Conservation (phyloP, 2,888 invertebrate species). For the Drosophila limbata region DNA sequence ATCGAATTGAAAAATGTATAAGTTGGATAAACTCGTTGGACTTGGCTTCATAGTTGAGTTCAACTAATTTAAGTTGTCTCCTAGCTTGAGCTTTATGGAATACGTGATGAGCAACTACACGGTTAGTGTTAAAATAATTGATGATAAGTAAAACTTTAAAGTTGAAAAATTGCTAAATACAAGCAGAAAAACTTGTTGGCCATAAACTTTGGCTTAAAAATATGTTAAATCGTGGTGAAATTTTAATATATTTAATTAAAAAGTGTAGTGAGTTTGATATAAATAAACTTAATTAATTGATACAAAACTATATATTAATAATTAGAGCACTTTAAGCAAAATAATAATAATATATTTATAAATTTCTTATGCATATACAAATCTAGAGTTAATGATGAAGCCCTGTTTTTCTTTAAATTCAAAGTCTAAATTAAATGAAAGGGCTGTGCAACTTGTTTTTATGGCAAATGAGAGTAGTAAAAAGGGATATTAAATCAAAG, state of each 20-base stretch:
- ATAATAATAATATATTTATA: too few species aligned
- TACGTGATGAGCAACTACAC: conserved; percentile 9
- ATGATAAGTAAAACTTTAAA: background rate
- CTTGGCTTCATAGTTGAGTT: background rate
- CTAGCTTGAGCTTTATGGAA: background rate
- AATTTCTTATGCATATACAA: too few species aligned
- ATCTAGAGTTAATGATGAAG: too few species aligned
- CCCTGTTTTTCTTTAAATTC: background rate
- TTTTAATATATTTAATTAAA: too few species aligned
- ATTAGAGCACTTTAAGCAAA: too few species aligned
- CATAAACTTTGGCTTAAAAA: too few species aligned
- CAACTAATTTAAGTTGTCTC: background rate
- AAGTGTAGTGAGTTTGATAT: too few species aligned
- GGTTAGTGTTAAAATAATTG: background rate
- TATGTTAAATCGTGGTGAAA: too few species aligned
- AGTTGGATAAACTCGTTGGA: conserved; percentile 39
- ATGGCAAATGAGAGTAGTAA: conserved; percentile 14
- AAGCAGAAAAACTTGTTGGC: too few species aligned
- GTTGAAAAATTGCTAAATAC: too few species aligned
- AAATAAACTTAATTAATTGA: too few species aligned
- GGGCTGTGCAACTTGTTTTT: background rate
- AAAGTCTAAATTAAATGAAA: background rate
- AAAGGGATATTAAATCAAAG: conserved; percentile 21
- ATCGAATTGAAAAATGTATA: conserved; percentile 65
- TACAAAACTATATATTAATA: too few species aligned